These are phyloP conservation scores for Gymnogyps californianus DNA, from an alignment of 2,113 vertebrate species.

Conservation along the genomic window DNA sequence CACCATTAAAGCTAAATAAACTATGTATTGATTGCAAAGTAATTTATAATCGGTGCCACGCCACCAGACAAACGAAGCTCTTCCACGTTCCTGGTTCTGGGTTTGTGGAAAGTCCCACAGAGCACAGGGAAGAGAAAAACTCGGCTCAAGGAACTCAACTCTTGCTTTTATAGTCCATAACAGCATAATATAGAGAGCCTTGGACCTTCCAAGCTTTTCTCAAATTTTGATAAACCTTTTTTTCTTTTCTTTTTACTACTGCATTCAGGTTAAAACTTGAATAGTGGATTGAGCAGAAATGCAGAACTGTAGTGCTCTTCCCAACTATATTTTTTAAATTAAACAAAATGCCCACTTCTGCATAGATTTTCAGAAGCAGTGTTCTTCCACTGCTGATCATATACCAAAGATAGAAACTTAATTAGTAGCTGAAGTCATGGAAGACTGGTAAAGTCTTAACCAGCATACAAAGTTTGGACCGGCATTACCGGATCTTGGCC, in stretches of 20 bases:
- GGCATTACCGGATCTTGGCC: neutral
- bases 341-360: neutral
- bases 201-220: neutral
- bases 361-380: neutral
- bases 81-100: neutral
- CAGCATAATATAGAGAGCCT: accelerated
- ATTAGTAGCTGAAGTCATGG: neutral
- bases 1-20: neutral
- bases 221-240: too few relatives aligned
- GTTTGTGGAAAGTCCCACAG: neutral
- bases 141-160: neutral
- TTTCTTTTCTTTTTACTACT: neutral
- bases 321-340: neutral
- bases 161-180: accelerated
- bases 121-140: neutral
- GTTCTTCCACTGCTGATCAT: neutral
- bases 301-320: neutral
- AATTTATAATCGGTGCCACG: accelerated
- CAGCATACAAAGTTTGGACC: neutral
- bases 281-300: neutral
- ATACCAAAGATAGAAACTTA: neutral
- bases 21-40: neutral
- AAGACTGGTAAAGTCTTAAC: neutral
- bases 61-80: neutral
- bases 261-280: neutral